Conservation (phyloP, 2,888 invertebrate genomes). For the Epinotia brunnichana region DNA sequence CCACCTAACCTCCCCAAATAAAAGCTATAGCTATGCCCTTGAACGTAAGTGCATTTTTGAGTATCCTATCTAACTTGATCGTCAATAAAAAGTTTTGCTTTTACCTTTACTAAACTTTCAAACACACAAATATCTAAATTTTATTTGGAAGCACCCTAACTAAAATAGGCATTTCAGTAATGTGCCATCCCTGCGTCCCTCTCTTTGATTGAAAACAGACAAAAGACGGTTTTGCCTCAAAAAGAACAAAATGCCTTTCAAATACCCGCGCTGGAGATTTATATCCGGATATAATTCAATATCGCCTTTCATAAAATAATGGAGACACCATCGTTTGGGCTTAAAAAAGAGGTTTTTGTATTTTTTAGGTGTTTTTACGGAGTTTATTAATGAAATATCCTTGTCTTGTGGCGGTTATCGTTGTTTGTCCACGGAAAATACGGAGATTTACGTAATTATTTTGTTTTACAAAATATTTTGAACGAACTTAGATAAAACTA, state of each 20-base stretch:
- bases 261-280: conserved; percentile 66
- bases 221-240: conserved; percentile 65
- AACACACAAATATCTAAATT: background rate
- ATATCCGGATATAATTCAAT: conserved; percentile 71
- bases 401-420: conserved; percentile 19
- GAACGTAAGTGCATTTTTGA: too few relatives aligned
- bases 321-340: conserved; percentile 56
- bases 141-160: background rate
- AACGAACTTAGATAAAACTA: background rate
- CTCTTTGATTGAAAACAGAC: conserved; percentile 72
- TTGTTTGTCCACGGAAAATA: conserved; percentile 12
- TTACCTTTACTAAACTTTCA: too few relatives aligned
- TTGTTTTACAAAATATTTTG: background rate
- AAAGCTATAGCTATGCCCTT: too few relatives aligned
- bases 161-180: conserved; percentile 32
- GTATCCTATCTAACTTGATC: too few relatives aligned
- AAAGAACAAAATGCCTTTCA: conserved; percentile 72
- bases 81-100: too few relatives aligned
- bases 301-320: conserved; percentile 66
- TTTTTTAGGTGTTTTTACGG: conserved; percentile 34
- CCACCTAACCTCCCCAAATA: too few relatives aligned
- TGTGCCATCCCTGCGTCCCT: conserved; percentile 45
- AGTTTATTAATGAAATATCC: conserved; percentile 38
- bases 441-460: background rate
- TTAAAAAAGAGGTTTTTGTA: conserved; percentile 44